Conservation (phyloP, 2,797 vertebrate genomes). For the Dipus sagitta region DNA sequence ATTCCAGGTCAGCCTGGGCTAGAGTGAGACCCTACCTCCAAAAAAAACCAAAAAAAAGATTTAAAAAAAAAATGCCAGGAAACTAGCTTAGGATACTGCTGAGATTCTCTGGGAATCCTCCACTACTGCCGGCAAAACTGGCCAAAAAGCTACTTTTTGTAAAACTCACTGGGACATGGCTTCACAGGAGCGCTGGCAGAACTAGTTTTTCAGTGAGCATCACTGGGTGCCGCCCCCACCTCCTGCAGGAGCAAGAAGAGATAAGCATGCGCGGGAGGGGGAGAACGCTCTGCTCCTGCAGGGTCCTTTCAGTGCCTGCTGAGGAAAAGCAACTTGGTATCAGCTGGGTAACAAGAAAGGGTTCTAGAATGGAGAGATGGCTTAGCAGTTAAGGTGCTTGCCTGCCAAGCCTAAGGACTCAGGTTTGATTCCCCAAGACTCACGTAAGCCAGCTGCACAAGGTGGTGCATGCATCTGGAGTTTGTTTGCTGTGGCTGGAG, state of each 20-base stretch:
- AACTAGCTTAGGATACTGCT: neutral
- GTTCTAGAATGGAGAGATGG: neutral
- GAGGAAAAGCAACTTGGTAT: neutral
- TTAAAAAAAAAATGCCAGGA: neutral
- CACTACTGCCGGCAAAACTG: neutral
- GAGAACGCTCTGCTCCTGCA: neutral
- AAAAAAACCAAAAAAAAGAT: too few species aligned
- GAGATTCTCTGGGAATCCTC: neutral
- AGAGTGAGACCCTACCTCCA: too few species aligned
- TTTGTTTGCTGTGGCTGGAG: too few species aligned
- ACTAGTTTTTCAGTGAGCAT: neutral
- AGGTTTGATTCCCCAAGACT: too few species aligned
- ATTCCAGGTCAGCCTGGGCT: too few species aligned
- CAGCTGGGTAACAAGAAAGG: neutral
- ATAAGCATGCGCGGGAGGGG: neutral
- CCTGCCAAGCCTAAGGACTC: too few species aligned
- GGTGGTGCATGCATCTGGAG: too few species aligned
- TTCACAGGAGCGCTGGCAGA: neutral
- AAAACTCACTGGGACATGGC: neutral
- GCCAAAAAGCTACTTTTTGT: neutral
- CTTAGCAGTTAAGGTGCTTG: too few species aligned
- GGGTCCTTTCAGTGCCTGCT: neutral
- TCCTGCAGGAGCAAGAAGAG: neutral
- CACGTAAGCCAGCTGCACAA: too few species aligned
- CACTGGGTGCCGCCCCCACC: neutral